A percentile compares a stretch with the other conserved stretches of the same genome.
Conservation (phyloP, 2,797 vertebrate species). For the Danio choprae region DNA sequence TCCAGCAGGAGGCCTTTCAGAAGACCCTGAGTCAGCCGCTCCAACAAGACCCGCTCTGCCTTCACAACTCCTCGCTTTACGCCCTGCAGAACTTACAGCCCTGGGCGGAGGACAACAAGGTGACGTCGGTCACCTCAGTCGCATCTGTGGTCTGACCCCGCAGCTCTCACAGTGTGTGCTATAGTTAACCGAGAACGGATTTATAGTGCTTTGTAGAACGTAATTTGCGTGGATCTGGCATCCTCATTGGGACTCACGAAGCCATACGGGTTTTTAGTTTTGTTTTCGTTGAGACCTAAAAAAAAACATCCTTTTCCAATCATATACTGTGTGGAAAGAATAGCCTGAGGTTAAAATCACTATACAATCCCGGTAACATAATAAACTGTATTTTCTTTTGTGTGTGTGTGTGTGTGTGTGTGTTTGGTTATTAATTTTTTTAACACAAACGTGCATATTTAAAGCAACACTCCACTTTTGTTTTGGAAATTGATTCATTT, state of each 20-base stretch:
- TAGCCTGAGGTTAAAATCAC: constrained; percentile 41
- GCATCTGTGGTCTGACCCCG: constrained; percentile 80
- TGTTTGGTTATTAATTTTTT: constrained; percentile 52
- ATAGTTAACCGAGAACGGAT: constrained; percentile 53
- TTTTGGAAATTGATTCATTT: too few species aligned
- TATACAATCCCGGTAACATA: constrained; percentile 25
- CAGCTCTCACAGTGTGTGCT: constrained; percentile 52
- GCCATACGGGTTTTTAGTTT: constrained; percentile 45
- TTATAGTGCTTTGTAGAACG: constrained; percentile 49
- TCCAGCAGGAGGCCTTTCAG: constrained; percentile 96
- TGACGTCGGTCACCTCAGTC: constrained; percentile 85
- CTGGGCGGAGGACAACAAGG: constrained; percentile 97
- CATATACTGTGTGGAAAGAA: constrained; percentile 24
- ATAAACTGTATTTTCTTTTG: constrained; percentile 3
- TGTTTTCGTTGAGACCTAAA: constrained; percentile 39
- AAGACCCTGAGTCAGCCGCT: constrained; percentile 91
- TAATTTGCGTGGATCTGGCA: constrained; percentile 52
- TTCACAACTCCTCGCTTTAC: constrained; percentile 97
- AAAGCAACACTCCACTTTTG: too few species aligned
- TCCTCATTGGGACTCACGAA: constrained; percentile 53
- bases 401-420: too few species aligned
- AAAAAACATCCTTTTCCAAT: constrained; percentile 35
- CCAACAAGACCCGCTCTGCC: constrained; percentile 93
- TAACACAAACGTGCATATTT: too few species aligned
- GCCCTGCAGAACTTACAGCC: constrained; percentile 98